phyloP scores from a whole-genome alignment of 64 coral and sea anemone genomes.

The Actinia tenebrosa region DNA sequence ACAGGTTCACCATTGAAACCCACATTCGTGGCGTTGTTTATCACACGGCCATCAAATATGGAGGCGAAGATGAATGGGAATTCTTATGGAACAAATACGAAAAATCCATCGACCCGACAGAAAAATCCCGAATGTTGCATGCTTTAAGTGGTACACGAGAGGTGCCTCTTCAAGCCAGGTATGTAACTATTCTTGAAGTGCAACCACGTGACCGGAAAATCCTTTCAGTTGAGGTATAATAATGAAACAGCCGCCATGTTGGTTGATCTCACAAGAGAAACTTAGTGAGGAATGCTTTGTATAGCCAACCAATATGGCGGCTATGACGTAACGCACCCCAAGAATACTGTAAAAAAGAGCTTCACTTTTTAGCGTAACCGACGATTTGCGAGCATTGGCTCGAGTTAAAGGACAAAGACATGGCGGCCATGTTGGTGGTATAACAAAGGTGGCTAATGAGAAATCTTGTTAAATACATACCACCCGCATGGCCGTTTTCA shows the following conservation, averaged over 20 bases:
- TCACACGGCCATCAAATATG: constrained; percentile 83
- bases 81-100: constrained; percentile 84
- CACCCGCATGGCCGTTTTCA: too few relatives aligned
- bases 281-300: too few relatives aligned
- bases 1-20: constrained; percentile 58
- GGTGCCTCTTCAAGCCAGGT: constrained; percentile 68
- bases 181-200: neutral
- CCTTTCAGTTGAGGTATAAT: too few relatives aligned
- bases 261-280: too few relatives aligned
- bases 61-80: constrained; percentile 81
- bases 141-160: constrained; percentile 74
- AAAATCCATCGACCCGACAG: constrained; percentile 70
- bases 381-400: neutral
- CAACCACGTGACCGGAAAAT: too few relatives aligned
- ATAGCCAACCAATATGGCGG: too few relatives aligned
- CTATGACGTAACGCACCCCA: too few relatives aligned
- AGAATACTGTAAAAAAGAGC: neutral
- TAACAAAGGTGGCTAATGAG: neutral
- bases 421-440: neutral
- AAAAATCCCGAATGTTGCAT: constrained; percentile 78
- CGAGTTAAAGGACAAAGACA: too few relatives aligned
- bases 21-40: constrained; percentile 85
- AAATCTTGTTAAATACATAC: neutral
- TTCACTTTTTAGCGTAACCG: neutral
- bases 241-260: too few relatives aligned